These are phyloP conservation scores for Ceyx cyanopectus DNA, from an alignment of 2,113 vertebrate species.

Conservation along the genomic window DNA sequence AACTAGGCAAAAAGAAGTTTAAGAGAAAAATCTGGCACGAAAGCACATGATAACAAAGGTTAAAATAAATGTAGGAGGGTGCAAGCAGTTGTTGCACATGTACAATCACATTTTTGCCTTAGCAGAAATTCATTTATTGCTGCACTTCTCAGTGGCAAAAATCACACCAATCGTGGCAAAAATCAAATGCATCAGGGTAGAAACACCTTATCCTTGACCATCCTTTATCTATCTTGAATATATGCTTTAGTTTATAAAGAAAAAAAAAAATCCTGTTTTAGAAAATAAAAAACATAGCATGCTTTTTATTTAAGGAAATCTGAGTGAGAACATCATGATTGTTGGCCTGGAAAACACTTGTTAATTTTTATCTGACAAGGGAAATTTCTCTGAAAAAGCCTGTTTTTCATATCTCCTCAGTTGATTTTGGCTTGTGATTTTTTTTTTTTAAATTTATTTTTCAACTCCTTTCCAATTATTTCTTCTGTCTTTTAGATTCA, in stretches of 20 bases:
- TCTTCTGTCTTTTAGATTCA: not conserved
- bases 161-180: not conserved
- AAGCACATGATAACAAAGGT: not conserved
- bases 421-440: not conserved
- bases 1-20: not conserved
- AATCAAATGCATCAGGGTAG: not conserved
- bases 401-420: not conserved
- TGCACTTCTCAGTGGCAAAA: not conserved
- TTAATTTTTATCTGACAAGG: not conserved
- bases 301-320: not conserved
- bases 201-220: not conserved
- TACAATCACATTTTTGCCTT: not conserved
- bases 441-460: not conserved
- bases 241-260: not conserved
- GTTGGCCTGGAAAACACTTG: not conserved
- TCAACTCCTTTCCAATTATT: not conserved
- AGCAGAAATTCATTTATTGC: not conserved
- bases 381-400: not conserved
- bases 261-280: not conserved
- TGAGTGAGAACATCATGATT: not conserved
- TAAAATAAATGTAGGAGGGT: not conserved
- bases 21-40: not conserved
- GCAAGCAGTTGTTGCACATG: not conserved
- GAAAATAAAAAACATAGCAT: not conserved
- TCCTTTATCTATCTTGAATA: not conserved